These are phyloP conservation scores for Chelmon rostratus DNA, from an alignment of 2,797 vertebrate genomes.

Conservation along the genomic window DNA sequence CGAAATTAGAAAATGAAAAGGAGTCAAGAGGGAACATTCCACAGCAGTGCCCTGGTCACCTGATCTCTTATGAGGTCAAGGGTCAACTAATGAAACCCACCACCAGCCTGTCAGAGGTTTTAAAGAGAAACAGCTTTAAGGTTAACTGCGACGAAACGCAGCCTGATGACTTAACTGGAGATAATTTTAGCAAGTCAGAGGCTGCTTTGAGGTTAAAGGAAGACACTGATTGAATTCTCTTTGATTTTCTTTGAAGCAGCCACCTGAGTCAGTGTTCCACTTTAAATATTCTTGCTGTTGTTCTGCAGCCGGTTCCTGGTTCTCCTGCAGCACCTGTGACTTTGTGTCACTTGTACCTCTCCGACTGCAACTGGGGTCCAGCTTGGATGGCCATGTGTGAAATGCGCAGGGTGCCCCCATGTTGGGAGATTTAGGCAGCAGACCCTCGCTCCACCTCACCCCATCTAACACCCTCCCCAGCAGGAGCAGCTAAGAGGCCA, in stretches of 20 bases:
- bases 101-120: slow-evolving; percentile 46
- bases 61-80: slow-evolving; percentile 78
- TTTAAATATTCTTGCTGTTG: slow-evolving; percentile 3
- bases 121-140: slow-evolving; percentile 48
- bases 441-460: slow-evolving; percentile 33
- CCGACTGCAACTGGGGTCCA: slow-evolving; percentile 31
- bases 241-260: not conserved
- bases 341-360: slow-evolving; percentile 1
- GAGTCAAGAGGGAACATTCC: slow-evolving; percentile 80
- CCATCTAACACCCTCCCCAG: slow-evolving; percentile 58
- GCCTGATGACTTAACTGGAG: slow-evolving; percentile 13
- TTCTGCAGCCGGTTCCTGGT: not conserved
- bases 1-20: slow-evolving; percentile 77
- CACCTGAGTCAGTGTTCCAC: not conserved
- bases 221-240: not conserved
- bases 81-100: slow-evolving; percentile 79
- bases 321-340: not conserved
- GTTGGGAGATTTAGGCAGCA: slow-evolving; percentile 65
- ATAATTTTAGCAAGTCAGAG: slow-evolving; percentile 30
- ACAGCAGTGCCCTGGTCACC: slow-evolving; percentile 74
- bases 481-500: slow-evolving; percentile 73
- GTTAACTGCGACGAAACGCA: slow-evolving; percentile 48
- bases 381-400: slow-evolving; percentile 56
- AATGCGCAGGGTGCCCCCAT: slow-evolving; percentile 61
- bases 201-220: slow-evolving; percentile 22